Conservation (phyloP, 2,113 vertebrate species). For the Nyctereutes procyonoides region DNA sequence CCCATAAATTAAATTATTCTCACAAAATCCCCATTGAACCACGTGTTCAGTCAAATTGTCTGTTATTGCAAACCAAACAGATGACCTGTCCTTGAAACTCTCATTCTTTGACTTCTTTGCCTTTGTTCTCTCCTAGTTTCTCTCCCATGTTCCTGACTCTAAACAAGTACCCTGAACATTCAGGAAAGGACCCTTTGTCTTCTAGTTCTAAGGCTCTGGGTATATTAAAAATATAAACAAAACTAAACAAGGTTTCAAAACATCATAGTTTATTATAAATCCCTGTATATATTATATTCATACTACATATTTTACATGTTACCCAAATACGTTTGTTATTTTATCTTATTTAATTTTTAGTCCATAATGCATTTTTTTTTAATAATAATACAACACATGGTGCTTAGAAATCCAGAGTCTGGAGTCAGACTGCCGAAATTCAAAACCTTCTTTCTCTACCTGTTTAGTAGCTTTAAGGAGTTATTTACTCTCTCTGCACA, state of each 20-base stretch:
- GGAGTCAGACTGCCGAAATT: background rate
- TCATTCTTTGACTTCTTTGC: background rate
- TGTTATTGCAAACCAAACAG: background rate
- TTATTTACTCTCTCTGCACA: background rate
- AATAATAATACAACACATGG: background rate
- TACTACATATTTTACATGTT: background rate
- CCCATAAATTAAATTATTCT: background rate
- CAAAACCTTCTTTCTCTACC: background rate
- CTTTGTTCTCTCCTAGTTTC: background rate
- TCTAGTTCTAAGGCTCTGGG: background rate
- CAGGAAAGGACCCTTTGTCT: background rate
- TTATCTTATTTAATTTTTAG: background rate
- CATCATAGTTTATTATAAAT: background rate
- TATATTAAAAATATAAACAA: background rate
- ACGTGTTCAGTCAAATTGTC: background rate
- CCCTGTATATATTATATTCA: background rate
- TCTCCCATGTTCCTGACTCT: background rate
- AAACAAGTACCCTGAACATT: background rate
- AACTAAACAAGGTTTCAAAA: background rate
- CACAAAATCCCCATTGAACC: background rate
- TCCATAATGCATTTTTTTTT: background rate
- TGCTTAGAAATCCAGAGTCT: background rate
- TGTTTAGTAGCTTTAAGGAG: background rate
- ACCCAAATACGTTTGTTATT: background rate
- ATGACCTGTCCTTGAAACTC: background rate